Conservation (phyloP, 2,113 vertebrate species). For the Muscicapa adusta region DNA sequence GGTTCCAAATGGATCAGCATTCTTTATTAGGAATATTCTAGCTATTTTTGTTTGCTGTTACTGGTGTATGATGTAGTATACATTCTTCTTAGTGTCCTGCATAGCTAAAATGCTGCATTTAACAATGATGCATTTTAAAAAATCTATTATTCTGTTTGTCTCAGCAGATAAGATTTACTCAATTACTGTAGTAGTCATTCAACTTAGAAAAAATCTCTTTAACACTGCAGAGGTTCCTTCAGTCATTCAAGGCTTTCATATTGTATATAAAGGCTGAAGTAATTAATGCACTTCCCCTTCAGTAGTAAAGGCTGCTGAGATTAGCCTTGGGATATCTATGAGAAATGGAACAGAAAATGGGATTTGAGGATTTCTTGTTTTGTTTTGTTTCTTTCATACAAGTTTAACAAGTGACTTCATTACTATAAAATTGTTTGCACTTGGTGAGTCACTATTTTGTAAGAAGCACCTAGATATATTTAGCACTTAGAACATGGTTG, state of each 20-base stretch:
- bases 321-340: background rate
- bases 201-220: background rate
- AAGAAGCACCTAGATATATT: background rate
- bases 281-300: background rate
- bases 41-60: background rate
- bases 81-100: background rate
- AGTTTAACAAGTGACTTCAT: background rate
- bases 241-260: background rate
- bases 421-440: background rate
- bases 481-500: background rate
- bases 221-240: background rate
- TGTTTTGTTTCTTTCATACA: background rate
- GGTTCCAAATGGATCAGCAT: background rate
- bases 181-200: background rate
- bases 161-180: background rate
- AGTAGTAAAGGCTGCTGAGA: background rate
- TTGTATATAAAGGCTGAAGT: background rate
- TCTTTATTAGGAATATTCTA: background rate
- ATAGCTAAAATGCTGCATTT: background rate
- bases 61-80: background rate
- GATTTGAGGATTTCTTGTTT: background rate
- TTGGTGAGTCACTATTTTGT: background rate
- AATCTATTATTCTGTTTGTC: background rate
- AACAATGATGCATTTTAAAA: background rate
- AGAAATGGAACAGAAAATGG: background rate